Evolutionary conservation across 1,140 invertebrate genomes (phyloP).

Genomic region (Rhagoletis pomonella): DNA sequence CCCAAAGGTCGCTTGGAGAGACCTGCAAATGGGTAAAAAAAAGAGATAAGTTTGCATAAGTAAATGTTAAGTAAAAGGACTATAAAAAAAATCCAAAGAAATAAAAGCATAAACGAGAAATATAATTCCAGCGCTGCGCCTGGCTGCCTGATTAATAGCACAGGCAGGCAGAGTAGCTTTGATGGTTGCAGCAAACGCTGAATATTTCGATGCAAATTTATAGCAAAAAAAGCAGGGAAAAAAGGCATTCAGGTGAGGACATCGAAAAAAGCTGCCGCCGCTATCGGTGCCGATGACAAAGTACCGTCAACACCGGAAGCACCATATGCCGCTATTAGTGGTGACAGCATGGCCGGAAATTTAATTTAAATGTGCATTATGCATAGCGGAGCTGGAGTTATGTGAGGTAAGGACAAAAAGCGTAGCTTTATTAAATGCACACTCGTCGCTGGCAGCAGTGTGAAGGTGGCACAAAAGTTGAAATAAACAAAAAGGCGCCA

Average conservation of each 20-base stretch:
- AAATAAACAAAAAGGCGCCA: too few species aligned
- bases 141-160: constrained; percentile 10
- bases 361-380: constrained; percentile 36
- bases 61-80: not conserved
- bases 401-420: not conserved
- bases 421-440: too few species aligned
- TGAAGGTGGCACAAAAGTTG: too few species aligned
- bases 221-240: not conserved
- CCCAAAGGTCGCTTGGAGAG: constrained; percentile 72
- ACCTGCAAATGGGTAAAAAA: constrained; percentile 61
- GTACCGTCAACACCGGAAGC: constrained; percentile 30
- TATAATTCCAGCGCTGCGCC: constrained; percentile 18
- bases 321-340: constrained; percentile 44
- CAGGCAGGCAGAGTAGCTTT: not conserved
- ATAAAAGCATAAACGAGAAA: constrained; percentile 24
- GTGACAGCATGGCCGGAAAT: constrained; percentile 40
- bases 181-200: not conserved
- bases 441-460: not conserved
- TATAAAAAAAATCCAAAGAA: not conserved
- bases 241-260: too few species aligned
- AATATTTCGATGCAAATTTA: not conserved
- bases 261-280: constrained; percentile 1
- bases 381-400: constrained; percentile 23
- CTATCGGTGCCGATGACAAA: constrained; percentile 30
- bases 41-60: not conserved